phyloP scores from a whole-genome alignment of 2,113 vertebrate genomes.

The Anolis carolinensis region DNA sequence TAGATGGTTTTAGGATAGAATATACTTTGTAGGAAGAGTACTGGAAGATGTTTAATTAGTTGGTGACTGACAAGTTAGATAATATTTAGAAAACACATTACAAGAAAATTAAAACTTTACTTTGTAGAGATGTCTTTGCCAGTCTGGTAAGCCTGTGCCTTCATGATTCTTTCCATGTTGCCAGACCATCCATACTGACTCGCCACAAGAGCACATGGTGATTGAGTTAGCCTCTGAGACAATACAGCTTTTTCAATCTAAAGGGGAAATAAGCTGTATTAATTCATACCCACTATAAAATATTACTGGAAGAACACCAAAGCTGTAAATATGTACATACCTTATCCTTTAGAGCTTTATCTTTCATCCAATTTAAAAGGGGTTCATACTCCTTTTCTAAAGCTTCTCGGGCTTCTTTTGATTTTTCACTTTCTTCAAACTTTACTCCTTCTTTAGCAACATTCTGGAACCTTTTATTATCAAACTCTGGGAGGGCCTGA shows the following conservation, averaged over 20 bases:
- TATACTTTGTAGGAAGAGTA: too few species aligned
- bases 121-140: conserved; percentile 99
- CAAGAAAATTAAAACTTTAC: conserved; percentile 70
- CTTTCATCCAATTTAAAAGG: conserved; percentile 96
- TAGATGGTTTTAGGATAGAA: too few species aligned
- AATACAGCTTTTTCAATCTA: conserved; percentile 96
- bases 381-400: conserved; percentile 94
- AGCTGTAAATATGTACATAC: conserved; percentile 65
- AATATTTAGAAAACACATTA: background rate
- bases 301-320: background rate
- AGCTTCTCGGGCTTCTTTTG: conserved; percentile 90
- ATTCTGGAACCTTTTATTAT: conserved; percentile 98
- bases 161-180: conserved; percentile 99
- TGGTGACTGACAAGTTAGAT: too few species aligned
- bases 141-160: conserved; percentile 98
- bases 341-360: conserved; percentile 93
- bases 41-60: too few species aligned
- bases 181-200: conserved; percentile 99
- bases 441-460: conserved; percentile 97
- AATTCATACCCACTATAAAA: background rate
- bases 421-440: conserved; percentile 95
- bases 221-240: conserved; percentile 93
- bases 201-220: conserved; percentile 93
- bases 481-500: conserved; percentile 96
- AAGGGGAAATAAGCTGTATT: background rate